A percentile compares a stretch with the other conserved stretches of the same genome.
Evolutionary conservation across 1,140 invertebrate genomes (phyloP).

Genomic region (Lepidurus packardi): DNA sequence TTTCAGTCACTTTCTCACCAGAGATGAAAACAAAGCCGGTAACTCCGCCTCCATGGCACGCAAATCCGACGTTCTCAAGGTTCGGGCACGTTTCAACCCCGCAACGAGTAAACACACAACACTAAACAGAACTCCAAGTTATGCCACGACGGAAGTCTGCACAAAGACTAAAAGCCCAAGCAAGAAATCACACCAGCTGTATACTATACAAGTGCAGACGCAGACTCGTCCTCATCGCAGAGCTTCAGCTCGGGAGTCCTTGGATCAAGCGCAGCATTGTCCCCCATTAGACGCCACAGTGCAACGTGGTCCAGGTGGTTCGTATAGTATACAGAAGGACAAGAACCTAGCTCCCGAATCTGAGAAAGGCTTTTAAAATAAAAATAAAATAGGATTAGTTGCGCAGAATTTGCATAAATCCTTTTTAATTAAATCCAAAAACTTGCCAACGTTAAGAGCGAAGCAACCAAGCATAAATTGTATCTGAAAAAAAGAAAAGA

Average conservation of each 20-base stretch:
- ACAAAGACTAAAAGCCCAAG: not conserved
- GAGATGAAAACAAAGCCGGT: not conserved
- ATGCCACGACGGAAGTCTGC: slow-evolving; percentile 9
- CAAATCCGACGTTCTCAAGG: not conserved
- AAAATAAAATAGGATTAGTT: not conserved
- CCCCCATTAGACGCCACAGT: not conserved
- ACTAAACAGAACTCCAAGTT: not conserved
- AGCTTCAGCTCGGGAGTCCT: not conserved
- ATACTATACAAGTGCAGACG: slow-evolving; percentile 2
- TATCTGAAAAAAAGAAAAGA: not conserved
- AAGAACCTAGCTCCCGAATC: not conserved
- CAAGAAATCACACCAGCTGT: slow-evolving; percentile 3
- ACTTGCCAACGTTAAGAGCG: not conserved
- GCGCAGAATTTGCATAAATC: not conserved
- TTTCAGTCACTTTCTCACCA: not conserved
- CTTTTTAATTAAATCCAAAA: not conserved
- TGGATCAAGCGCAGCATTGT: slow-evolving; percentile 17
- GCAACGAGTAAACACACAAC: not conserved
- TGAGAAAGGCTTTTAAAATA: not conserved
- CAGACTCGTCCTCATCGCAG: not conserved
- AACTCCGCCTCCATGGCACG: not conserved
- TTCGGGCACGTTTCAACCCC: not conserved
- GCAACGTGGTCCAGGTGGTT: not conserved
- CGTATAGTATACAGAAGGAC: not conserved
- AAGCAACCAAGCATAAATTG: not conserved